phyloP scores from a whole-genome alignment of 2,797 vertebrate species.

The Delichon dasypus region DNA sequence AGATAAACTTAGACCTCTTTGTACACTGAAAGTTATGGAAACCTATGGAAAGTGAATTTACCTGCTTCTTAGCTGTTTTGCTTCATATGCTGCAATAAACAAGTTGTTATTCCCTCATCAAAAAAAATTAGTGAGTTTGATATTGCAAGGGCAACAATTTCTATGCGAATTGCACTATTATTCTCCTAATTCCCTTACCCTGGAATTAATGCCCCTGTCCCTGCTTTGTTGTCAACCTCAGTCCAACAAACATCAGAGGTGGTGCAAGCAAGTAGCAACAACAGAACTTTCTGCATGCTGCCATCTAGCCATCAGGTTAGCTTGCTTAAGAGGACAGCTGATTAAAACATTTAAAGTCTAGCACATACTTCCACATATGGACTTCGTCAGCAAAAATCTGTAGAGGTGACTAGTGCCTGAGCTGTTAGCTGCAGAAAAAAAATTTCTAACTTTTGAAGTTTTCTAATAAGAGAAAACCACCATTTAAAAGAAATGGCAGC shows the following conservation, averaged over 20 bases:
- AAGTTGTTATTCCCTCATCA: background rate
- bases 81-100: background rate
- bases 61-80: background rate
- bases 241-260: background rate
- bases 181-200: background rate
- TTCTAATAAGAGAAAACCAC: background rate
- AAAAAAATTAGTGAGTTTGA: background rate
- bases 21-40: background rate
- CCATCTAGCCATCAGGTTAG: background rate
- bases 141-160: background rate
- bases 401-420: background rate
- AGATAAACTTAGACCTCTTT: background rate
- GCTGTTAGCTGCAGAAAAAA: background rate
- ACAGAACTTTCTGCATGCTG: background rate
- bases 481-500: background rate
- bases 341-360: background rate
- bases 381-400: background rate
- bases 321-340: background rate
- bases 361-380: background rate
- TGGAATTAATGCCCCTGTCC: background rate
- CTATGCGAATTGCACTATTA: background rate
- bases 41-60: background rate
- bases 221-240: background rate
- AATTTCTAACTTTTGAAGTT: background rate
- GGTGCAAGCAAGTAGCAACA: background rate